Evolutionary conservation across 2,113 vertebrate genomes (phyloP), one percentile per base, ranked within the genome.

Genomic region (Meleagris gallopavo): DNA sequence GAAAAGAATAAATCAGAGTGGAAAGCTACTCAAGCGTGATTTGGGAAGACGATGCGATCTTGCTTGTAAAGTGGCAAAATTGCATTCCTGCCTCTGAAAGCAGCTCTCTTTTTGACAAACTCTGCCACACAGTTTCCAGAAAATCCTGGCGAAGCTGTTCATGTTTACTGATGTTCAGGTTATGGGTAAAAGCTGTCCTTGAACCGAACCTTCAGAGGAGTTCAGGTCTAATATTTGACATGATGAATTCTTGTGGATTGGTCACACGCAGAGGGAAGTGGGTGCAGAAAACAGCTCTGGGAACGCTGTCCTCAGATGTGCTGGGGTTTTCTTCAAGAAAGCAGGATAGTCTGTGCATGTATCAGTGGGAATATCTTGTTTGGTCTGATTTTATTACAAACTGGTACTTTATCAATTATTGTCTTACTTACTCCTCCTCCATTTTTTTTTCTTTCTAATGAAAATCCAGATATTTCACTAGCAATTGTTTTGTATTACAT

Each of bases 61-160:
- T 82, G 38, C 64, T 76, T n/a, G 13, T 45, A 75, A 88, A 76
- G 21, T 13, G 15, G 29, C 7, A 85, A 90, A 58, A 70, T 50
- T 5, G 10, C 22, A 2, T 61, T 70, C 6, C 60, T 0, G 1
- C 11, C 41, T 57, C 16, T 0, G 1, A 84, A 58, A 0, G 0
- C 11, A 30, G 3, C 29, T 73, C 29, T 73, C n/a, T 54, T 55
- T 24, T 57, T 55, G 34, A 57, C 22, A 34, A 77, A 17, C 29
- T 25, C 40, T 27, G 27, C 30, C 0, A 0, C 2, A 2, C 1
- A 24, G 8, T 34, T 62, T 89, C 13, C 13, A 41, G 46, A 10
- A 70, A 16, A 36, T 13, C 6, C 8, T 10, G 10, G 36, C 65
- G 22, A 60, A 73, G 43, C 6, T 9, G 6, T 15, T 3, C 1